Conservation (phyloP, 2,113 vertebrate species). For the Pseudolaguvia tuberculata region DNA sequence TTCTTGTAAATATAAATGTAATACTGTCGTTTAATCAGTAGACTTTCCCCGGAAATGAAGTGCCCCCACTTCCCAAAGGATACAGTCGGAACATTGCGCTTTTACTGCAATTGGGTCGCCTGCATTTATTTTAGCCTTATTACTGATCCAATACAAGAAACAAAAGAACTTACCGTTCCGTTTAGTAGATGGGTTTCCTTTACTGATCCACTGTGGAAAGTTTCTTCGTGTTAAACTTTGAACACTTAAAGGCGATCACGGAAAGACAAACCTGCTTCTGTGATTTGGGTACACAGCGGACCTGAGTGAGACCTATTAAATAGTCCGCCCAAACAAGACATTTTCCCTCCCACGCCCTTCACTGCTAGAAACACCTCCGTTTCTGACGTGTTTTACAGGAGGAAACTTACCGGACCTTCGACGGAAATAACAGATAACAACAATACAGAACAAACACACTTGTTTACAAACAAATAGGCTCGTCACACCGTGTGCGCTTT, state of each 20-base stretch:
- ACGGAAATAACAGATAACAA: background rate
- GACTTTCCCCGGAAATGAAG: constrained; percentile 2
- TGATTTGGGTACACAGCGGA: background rate
- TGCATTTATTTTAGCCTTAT: background rate
- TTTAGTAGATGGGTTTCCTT: background rate
- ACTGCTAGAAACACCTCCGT: background rate
- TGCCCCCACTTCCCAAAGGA: background rate
- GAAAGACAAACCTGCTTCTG: background rate
- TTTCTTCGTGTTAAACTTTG: background rate
- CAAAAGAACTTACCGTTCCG: background rate
- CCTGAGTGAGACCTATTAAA: background rate
- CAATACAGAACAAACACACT: background rate
- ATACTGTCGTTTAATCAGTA: background rate
- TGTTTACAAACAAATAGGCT: too few species aligned
- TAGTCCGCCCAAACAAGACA: constrained; percentile 1
- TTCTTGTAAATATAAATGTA: background rate
- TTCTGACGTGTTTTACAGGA: background rate
- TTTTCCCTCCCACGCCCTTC: background rate
- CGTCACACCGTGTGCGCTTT: background rate
- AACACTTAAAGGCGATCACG: background rate
- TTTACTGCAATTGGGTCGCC: background rate
- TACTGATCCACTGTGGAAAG: background rate
- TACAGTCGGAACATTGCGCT: background rate
- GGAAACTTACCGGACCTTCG: background rate
- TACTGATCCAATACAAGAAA: background rate